Evolutionary conservation across 2,113 vertebrate genomes (phyloP).

Genomic region (Microcebus lehilahytsara): DNA sequence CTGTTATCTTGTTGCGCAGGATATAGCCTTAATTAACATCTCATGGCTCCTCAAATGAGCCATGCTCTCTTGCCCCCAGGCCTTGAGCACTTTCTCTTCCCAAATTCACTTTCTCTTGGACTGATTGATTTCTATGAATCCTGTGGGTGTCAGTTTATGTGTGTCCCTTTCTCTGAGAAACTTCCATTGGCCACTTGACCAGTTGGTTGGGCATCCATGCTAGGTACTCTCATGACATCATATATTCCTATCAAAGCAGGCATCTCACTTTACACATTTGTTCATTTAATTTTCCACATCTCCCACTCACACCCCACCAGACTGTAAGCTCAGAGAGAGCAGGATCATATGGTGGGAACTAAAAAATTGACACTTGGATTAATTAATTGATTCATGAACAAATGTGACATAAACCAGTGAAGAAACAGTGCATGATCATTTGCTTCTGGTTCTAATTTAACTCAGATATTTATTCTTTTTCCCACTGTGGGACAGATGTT

Average conservation of each 20-base stretch:
- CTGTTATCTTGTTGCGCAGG: not conserved
- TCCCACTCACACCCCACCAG: not conserved
- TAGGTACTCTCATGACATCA: not conserved
- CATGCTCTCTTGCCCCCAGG: not conserved
- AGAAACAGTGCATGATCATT: not conserved
- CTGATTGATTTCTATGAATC: not conserved
- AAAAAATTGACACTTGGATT: not conserved
- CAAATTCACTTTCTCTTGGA: not conserved
- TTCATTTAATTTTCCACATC: not conserved
- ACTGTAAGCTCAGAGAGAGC: not conserved
- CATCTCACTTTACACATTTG: not conserved
- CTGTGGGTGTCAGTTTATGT: too few species aligned
- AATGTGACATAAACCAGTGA: not conserved
- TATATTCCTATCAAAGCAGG: not conserved
- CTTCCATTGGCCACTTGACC: not conserved
- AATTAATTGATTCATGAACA: slow-evolving; percentile 39
- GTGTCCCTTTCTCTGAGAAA: not conserved
- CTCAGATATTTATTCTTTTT: slow-evolving; percentile 52
- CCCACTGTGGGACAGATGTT: slow-evolving; percentile 59
- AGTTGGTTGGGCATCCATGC: not conserved
- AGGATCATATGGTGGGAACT: not conserved
- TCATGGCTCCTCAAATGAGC: not conserved
- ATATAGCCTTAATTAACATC: not conserved
- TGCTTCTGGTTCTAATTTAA: slow-evolving; percentile 44
- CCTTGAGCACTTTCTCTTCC: not conserved